Evolutionary conservation across 2,797 vertebrate species (phyloP).

Genomic region (Arrhamphus sclerolepis): DNA sequence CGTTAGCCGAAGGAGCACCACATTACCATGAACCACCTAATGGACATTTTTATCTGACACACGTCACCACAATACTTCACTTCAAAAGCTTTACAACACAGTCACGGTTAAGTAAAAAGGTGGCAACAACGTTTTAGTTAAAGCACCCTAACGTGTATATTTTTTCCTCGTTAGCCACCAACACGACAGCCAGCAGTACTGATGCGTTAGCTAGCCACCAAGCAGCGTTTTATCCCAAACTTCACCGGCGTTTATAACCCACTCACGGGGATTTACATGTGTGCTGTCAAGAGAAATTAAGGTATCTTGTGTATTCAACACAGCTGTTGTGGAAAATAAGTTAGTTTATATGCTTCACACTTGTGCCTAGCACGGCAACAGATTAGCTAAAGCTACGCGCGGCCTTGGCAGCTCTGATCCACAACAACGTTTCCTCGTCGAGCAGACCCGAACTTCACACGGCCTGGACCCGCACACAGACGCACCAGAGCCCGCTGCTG

Average conservation of each 20-base stretch:
- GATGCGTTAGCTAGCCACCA: constrained; percentile 27
- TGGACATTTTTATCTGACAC: background rate
- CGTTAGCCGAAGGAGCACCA: constrained; percentile 27
- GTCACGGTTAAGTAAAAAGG: background rate
- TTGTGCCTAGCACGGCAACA: constrained; percentile 54
- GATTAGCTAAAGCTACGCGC: constrained; percentile 63
- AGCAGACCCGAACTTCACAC: constrained; percentile 22
- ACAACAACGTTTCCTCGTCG: constrained; percentile 55
- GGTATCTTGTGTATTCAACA: background rate
- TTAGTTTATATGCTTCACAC: constrained; percentile 42
- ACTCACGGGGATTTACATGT: background rate
- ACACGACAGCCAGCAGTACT: constrained; percentile 23
- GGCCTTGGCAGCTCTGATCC: constrained; percentile 66
- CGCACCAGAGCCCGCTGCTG: constrained; percentile 68
- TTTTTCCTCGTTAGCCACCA: constrained; percentile 12
- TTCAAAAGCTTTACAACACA: background rate
- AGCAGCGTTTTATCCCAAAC: constrained; percentile 19
- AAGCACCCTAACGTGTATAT: constrained; percentile 7
- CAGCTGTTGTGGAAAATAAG: constrained; percentile 18
- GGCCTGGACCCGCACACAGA: constrained; percentile 26
- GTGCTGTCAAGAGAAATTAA: background rate
- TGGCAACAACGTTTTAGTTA: background rate
- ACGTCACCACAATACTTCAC: accelerated
- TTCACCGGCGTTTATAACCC: background rate
- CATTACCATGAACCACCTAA: background rate